Base-by-base conservation (phyloP, 2,797 vertebrate genomes). In the Acipenser ruthenus region DNA sequence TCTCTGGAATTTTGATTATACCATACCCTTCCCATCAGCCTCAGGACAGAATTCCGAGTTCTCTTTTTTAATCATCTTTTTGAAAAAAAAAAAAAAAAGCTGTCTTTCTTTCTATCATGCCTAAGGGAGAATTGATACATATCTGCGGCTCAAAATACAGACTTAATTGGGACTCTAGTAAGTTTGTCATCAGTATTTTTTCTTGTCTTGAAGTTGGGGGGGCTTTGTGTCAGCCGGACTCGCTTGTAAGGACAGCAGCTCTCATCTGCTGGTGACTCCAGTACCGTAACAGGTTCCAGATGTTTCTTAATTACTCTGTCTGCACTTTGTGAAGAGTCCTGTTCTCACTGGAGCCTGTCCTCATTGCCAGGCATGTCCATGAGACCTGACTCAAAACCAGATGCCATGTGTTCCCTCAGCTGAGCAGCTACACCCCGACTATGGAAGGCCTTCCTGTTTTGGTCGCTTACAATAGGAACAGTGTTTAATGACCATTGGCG, bases 281-380 rank as follows among this genome's bases (percentile, higher is more conserved):
- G 66, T 68, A 83, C 37, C 72, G 84, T 94, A 94, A 97, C 95
- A 83, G 89, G 83, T 93, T 95, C 95, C 95, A 99, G 93, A 95
- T 96, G 96, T 81, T 49, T 73, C 82, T 90, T 84, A 92, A 94
- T 96, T 91, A 90, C 88, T 67, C 78, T 8, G 78, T 79, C 79
- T 78, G 84, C 82, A 73, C 79, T 69, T 71, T 70, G 52, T 71
- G 75, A 80, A 70, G 70, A 73, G 72, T 74, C 72, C 70, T 1
- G 53, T 75, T 79, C 74, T 81, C 82, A 78, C 83, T 75, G 63
- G 77, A 74, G 74, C 73, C 77, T 75, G 67, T 70, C 56, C 77
- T 72, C 62, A 11, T 13, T 23, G 72, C 63, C 1, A 48, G 64
- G 68, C 60, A 68, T 74, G 56, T 71, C 37, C 47, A 67, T 65